Evolutionary conservation across 2,797 vertebrate genomes (phyloP), one percentile per base, ranked within the genome.

Genomic region (Diglossa cyanea): DNA sequence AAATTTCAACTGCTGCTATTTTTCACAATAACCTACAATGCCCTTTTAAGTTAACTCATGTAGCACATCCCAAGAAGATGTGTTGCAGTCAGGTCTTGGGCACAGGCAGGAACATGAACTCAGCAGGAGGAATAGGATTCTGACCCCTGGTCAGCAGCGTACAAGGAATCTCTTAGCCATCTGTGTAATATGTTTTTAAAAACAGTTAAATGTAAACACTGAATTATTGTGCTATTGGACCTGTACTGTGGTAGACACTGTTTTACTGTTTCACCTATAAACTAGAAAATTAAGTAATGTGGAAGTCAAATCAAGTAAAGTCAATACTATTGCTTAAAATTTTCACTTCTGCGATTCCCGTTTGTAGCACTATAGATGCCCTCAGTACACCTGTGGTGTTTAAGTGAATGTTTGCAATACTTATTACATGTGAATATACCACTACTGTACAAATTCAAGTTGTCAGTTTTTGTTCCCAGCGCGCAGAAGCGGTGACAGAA

Each of bases 361-460:
- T 39, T 13, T n/a, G 74, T 45, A 39, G 70, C 4, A 1, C 42
- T 57, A 0, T 1, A 17, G 60, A 4, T 54, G 75, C 4, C 17
- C 5, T 10, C 7, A 18, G 2, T 16, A 2, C 25, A 15, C 17
- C 62, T 35, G 1, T 1, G 14, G 26, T 4, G 21, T 18, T 60
- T 7, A 10, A 23, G 24, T 1, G 54, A 42, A 11, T 2, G 54
- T 35, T 4, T n/a, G 50, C 16, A 45, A 4, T 31, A 5, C 2
- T n/a, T 25, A 76, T 82, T 87, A 83, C 80, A 88, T 3, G 25
- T 7, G 13, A 71, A 13, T 2, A 21, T 0, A 17, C 19, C 17
- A 3, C 1, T 13, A 1, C 15, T 1, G 35, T 19, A 15, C 48
- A 18, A 6, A 20, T 1, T 2, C 5, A 4, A 10, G 23, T 10